Evolutionary conservation across 2,113 vertebrate species (phyloP), one percentile per base, ranked within the genome.

Genomic region (Donacobius atricapilla): DNA sequence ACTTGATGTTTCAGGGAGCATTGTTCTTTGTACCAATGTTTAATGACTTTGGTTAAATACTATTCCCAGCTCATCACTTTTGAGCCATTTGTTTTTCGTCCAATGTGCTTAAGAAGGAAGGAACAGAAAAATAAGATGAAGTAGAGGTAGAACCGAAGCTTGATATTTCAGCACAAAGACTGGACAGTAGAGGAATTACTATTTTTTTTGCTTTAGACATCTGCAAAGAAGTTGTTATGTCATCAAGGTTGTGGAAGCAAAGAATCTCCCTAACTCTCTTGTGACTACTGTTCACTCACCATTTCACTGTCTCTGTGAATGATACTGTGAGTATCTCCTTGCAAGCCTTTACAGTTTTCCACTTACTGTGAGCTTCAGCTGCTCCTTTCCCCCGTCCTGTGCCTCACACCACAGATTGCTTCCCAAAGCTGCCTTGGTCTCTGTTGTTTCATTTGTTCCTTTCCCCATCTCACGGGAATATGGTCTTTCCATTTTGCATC

Each of bases 41-140:
- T 94, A 92, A 92, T 86, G 85, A 75, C 72, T 91, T 65, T 0
- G 0, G 33, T 89, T 93, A 90, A 90, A 83, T 94, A 77, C 70
- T 18, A 22, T 86, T 90, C 63, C 58, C 28, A 90, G 18, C 82
- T 95, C 79, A 77, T 96, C 75, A 37, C 35, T 96, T 90, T 44
- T 48, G 54, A 80, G 56, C 51, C 63, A 56, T 83, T 95, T 91
- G 6, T 78, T 86, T 24, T 81, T 88, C 63, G 66, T 70, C 50
- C 33, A n/a, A 57, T 63, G 24, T 94, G 50, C 40, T 83, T 71
- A 53, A 39, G 53, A 50, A 87, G 48, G 24, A 33, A 77, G 61
- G 89, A 87, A 44, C 11, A 66, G 33, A 83, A 47, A 19, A 64
- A 51, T 0, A 11, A 78, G 53, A 37, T 18, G 50, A 87, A 72